Percentiles rank a stretch among this genome's conserved stretches.
phyloP scores from a whole-genome alignment of 2,797 vertebrate species.

The Oreochromis mossambicus region DNA sequence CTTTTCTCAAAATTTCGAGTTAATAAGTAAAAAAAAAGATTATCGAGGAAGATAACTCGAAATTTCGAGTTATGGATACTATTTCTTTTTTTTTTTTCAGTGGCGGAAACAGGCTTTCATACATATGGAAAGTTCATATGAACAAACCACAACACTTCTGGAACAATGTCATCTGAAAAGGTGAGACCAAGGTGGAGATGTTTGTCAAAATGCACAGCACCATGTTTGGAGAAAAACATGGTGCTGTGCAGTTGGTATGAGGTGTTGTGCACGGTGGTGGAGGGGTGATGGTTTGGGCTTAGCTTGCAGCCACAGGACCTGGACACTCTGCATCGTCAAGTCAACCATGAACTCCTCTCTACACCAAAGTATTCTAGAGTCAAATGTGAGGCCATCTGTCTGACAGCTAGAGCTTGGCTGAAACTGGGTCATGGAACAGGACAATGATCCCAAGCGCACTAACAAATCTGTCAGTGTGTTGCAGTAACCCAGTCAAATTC shows the following conservation, averaged over 20 bases:
- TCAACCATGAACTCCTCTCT: neutral
- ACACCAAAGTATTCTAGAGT: neutral
- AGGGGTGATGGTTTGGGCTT: neutral
- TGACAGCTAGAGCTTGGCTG: neutral
- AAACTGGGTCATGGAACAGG: neutral
- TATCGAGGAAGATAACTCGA: too few relatives aligned
- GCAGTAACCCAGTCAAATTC: neutral
- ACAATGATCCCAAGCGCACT: neutral
- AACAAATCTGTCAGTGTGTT: neutral
- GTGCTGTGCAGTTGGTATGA: rapidly evolving
- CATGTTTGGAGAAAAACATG: neutral
- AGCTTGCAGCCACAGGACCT: neutral
- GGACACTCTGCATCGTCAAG: neutral
- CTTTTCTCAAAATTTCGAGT: too few relatives aligned
- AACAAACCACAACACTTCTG: neutral
- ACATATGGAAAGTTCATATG: neutral
- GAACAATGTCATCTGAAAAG: neutral
- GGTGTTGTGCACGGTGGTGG: too few relatives aligned
- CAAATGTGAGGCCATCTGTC: neutral
- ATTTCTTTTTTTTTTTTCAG: too few relatives aligned
- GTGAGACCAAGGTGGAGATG: neutral
- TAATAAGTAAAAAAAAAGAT: too few relatives aligned
- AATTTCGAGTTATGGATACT: too few relatives aligned
- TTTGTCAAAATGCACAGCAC: neutral
- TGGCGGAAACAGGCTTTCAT: too few relatives aligned